These are phyloP conservation scores for Siniperca knerii DNA, from an alignment of 2,113 vertebrate species.

Conservation along the genomic window DNA sequence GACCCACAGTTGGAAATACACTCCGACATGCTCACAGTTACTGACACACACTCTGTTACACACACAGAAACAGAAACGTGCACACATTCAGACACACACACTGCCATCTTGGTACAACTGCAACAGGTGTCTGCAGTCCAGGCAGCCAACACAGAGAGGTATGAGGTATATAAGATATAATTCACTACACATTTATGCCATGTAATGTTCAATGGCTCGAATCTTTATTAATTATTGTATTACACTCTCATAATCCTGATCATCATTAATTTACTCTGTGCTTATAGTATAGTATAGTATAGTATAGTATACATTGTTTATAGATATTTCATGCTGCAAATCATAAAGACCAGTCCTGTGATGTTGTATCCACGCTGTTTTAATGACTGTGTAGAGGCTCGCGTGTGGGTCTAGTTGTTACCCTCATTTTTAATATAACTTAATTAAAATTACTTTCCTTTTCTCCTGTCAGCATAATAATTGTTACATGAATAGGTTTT, in stretches of 20 bases:
- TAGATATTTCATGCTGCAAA: background rate
- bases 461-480: background rate
- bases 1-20: slow-evolving; percentile 5
- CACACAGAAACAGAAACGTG: background rate
- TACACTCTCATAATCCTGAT: no score
- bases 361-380: background rate
- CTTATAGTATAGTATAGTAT: background rate
- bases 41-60: slow-evolving; percentile 24
- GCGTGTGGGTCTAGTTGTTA: background rate
- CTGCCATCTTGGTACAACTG: slow-evolving; percentile 47
- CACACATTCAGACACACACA: slow-evolving; percentile 57
- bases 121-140: slow-evolving; percentile 83
- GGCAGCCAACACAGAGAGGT: slow-evolving; percentile 87
- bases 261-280: no score
- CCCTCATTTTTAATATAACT: background rate
- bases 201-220: background rate
- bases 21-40: background rate
- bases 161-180: background rate
- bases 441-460: background rate
- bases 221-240: background rate
- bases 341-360: background rate
- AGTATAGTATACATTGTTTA: background rate
- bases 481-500: background rate
- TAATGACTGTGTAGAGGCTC: background rate
- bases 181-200: background rate